phyloP scores from a whole-genome alignment of 1,140 invertebrate species.

The Pollicipes pollicipes region DNA sequence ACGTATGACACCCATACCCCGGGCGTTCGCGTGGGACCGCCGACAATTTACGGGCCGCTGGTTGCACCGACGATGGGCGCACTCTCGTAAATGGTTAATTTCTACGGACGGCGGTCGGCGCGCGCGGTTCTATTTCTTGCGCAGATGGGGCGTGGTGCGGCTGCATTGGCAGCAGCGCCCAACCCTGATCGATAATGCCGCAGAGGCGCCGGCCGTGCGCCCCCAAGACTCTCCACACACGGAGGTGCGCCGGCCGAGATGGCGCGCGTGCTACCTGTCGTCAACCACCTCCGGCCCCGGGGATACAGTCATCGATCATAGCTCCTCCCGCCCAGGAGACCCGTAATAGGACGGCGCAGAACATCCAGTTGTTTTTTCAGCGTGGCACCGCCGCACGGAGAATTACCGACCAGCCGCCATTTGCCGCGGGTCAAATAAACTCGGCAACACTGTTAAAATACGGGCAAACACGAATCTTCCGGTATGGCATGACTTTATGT shows the following conservation, averaged over 20 bases:
- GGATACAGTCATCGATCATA: neutral
- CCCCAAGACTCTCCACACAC: too few species aligned
- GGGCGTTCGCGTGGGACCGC: too few species aligned
- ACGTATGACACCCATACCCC: too few species aligned
- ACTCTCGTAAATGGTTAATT: conserved; percentile 2
- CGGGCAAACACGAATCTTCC: too few species aligned
- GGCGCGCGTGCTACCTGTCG: neutral
- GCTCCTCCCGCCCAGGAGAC: too few species aligned
- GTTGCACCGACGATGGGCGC: neutral
- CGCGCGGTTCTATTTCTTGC: neutral
- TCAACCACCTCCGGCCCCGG: too few species aligned
- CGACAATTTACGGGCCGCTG: neutral
- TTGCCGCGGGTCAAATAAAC: neutral
- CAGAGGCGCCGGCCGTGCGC: neutral
- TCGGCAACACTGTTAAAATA: too few species aligned
- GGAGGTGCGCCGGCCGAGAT: neutral
- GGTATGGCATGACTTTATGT: too few species aligned
- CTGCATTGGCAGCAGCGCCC: too few species aligned
- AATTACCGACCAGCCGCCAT: neutral
- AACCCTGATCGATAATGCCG: too few species aligned
- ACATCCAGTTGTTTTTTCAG: neutral
- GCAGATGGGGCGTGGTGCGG: neutral
- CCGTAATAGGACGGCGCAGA: neutral
- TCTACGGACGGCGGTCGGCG: neutral
- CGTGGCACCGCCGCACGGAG: neutral